phyloP scores from a whole-genome alignment of 1,140 invertebrate genomes.

The Polypedilum pembai region DNA sequence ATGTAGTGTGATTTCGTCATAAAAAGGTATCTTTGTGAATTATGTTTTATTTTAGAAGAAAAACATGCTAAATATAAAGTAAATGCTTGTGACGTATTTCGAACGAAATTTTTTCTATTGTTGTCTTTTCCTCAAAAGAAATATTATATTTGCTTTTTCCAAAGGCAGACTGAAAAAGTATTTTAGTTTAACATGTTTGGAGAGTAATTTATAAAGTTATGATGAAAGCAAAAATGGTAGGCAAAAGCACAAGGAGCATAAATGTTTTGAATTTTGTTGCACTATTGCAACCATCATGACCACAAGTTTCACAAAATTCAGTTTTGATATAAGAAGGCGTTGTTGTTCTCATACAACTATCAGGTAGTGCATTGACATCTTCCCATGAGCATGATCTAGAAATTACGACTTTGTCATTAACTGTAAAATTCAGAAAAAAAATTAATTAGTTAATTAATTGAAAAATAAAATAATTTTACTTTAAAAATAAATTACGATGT shows the following conservation, averaged over 20 bases:
- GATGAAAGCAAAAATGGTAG: not conserved
- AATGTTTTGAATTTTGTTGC: not conserved
- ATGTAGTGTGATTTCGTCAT: too few relatives aligned
- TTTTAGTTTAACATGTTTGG: not conserved
- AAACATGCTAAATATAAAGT: not conserved
- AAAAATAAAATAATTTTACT: too few relatives aligned
- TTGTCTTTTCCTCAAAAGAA: not conserved
- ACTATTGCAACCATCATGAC: conserved; percentile 25
- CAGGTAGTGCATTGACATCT: conserved; percentile 40
- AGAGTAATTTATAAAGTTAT: not conserved
- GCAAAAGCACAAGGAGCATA: not conserved
- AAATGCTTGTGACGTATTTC: too few relatives aligned
- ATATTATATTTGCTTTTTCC: not conserved
- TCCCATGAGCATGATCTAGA: conserved; percentile 43
- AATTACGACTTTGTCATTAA: conserved; percentile 42
- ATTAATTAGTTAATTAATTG: too few relatives aligned
- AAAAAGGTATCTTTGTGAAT: too few relatives aligned
- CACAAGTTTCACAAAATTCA: conserved; percentile 42
- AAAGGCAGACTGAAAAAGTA: not conserved
- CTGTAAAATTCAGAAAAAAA: conserved; percentile 33
- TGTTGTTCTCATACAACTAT: conserved; percentile 40
- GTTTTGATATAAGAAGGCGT: conserved; percentile 43
- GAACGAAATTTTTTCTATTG: not conserved
- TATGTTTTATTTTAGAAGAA: not conserved
- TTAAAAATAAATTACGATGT: too few relatives aligned